These are phyloP conservation scores for Armadillidium nasatum DNA, from an alignment of 1,140 invertebrate genomes.

Conservation along the genomic window DNA sequence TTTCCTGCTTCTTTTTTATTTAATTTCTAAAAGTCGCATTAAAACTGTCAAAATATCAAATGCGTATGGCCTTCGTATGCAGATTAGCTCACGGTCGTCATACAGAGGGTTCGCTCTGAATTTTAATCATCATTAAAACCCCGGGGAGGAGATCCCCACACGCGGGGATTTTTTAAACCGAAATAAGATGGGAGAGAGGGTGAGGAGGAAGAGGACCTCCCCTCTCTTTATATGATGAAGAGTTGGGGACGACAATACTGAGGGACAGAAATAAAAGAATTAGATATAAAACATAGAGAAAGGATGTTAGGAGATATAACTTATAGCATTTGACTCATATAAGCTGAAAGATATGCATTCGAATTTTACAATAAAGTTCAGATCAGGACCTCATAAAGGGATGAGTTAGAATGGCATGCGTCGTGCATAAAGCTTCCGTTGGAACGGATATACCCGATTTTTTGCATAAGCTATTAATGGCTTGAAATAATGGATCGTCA, in stretches of 20 bases:
- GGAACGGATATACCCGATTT: neutral
- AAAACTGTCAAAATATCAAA: constrained; percentile 32
- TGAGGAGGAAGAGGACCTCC: constrained; percentile 2
- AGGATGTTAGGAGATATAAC: constrained; percentile 6
- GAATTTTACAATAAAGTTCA: constrained; percentile 11
- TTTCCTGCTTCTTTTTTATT: constrained; percentile 14
- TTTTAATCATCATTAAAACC: constrained; percentile 31
- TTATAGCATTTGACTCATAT: constrained; percentile 13
- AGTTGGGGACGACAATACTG: neutral
- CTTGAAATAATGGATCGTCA: neutral
- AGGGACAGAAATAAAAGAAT: constrained; percentile 1
- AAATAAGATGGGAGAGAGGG: neutral
- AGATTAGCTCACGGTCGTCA: constrained; percentile 26
- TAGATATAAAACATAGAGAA: constrained; percentile 1
- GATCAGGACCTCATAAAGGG: neutral
- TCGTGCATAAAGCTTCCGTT: neutral
- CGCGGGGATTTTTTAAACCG: neutral
- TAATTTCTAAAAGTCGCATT: constrained; percentile 29
- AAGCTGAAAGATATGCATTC: constrained; percentile 12
- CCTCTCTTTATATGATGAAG: neutral
- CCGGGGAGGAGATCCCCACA: neutral
- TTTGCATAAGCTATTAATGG: constrained; percentile 7
- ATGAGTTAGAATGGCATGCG: constrained; percentile 4
- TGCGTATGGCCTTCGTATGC: constrained; percentile 30
- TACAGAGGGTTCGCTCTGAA: constrained; percentile 24